Evolutionary conservation across 2,113 vertebrate genomes (phyloP).

Genomic region (Scomber colias): DNA sequence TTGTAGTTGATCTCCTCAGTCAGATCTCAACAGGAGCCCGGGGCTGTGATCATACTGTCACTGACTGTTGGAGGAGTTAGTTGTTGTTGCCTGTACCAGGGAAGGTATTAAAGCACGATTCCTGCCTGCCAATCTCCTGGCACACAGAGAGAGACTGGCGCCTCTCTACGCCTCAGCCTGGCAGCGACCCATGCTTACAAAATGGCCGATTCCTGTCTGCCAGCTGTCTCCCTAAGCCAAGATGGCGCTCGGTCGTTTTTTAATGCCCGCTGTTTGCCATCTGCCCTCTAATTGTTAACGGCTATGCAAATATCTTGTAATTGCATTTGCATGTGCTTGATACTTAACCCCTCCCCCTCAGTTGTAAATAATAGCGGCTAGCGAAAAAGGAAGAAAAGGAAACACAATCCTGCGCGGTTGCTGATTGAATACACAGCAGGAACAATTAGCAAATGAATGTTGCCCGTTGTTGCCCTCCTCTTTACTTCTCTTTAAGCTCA

Average conservation of each 20-base stretch:
- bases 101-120: slow-evolving; percentile 65
- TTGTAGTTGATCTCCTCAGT: slow-evolving; percentile 61
- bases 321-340: slow-evolving; percentile 88
- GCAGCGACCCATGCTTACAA: slow-evolving; percentile 82
- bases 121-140: slow-evolving; percentile 76
- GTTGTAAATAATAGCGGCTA: slow-evolving; percentile 70
- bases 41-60: slow-evolving; percentile 69
- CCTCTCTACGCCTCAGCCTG: slow-evolving; percentile 74
- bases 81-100: slow-evolving; percentile 66
- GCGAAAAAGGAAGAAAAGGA: slow-evolving; percentile 29
- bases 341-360: slow-evolving; percentile 60
- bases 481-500: slow-evolving; percentile 68
- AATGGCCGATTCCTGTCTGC: slow-evolving; percentile 85
- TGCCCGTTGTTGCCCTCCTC: slow-evolving; percentile 54
- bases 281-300: slow-evolving; percentile 83
- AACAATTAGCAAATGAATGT: slow-evolving; percentile 76
- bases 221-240: slow-evolving; percentile 86
- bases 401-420: slow-evolving; percentile 33
- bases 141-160: slow-evolving; percentile 71
- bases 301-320: slow-evolving; percentile 89
- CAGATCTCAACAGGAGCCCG: slow-evolving; percentile 43
- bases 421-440: slow-evolving; percentile 74
- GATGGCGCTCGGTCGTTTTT: slow-evolving; percentile 82
- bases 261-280: slow-evolving; percentile 84
- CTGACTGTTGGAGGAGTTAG: slow-evolving; percentile 56